Evolutionary conservation across 2,797 vertebrate species (phyloP).

Genomic region (Phalanger gymnotis): DNA sequence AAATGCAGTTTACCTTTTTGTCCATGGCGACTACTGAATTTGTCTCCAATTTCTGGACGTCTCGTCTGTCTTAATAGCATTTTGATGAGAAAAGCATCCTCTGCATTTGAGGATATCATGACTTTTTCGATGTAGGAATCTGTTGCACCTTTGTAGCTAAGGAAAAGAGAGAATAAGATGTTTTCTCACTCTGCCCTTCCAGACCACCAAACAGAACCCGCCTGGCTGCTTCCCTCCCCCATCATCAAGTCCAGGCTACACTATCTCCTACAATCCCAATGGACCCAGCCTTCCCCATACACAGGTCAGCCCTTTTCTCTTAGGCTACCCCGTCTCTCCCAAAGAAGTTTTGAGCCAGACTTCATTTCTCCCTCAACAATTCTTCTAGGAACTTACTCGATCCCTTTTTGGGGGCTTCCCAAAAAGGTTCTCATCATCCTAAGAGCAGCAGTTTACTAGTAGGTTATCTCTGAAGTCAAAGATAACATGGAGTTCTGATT

Average conservation of each 20-base stretch:
- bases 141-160: slow-evolving; percentile 96
- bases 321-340: background rate
- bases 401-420: background rate
- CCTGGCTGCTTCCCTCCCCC: background rate
- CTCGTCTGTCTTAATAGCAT: slow-evolving; percentile 97
- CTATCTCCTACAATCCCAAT: background rate
- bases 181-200: slow-evolving; percentile 1
- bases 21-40: slow-evolving; percentile 98
- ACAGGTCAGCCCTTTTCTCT: background rate
- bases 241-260: slow-evolving; percentile 29
- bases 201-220: background rate
- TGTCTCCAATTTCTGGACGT: slow-evolving; percentile 98
- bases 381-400: background rate
- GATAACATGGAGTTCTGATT: background rate
- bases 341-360: background rate
- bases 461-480: background rate
- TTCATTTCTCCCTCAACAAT: background rate
- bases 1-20: slow-evolving; percentile 92
- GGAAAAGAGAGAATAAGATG: slow-evolving; percentile 50
- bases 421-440: background rate
- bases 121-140: slow-evolving; percentile 99
- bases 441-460: background rate
- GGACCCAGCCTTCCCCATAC: background rate
- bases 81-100: slow-evolving; percentile 98
- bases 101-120: slow-evolving; percentile 99